A percentile compares a stretch with the other conserved stretches of the same genome.
phyloP scores from a whole-genome alignment of 2,888 invertebrate species.

The Ochlodes sylvanus region DNA sequence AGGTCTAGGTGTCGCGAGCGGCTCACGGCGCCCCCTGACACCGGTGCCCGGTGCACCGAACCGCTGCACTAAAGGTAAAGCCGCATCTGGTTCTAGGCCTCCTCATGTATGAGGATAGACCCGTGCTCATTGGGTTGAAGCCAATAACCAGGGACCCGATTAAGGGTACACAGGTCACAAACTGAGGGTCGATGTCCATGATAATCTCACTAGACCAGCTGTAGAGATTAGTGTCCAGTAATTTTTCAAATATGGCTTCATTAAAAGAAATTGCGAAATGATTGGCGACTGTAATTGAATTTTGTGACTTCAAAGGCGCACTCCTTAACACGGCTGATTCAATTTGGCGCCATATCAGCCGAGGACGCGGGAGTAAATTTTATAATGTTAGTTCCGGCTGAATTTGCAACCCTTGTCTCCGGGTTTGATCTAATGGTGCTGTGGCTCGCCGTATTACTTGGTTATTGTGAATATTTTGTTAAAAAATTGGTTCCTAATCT shows the following conservation, averaged over 20 bases:
- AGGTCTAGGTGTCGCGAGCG: too few species aligned
- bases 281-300: slow-evolving; percentile 66
- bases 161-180: too few species aligned
- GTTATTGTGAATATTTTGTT: not conserved
- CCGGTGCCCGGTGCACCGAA: too few species aligned
- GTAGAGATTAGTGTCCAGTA: slow-evolving; percentile 14
- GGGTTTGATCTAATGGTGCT: slow-evolving; percentile 67
- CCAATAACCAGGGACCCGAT: too few species aligned
- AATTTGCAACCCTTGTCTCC: slow-evolving; percentile 57
- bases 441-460: not conserved
- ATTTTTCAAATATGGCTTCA: slow-evolving; percentile 24
- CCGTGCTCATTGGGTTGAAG: too few species aligned
- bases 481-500: too few species aligned
- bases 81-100: too few species aligned
- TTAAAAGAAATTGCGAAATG: slow-evolving; percentile 45
- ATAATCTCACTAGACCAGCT: too few species aligned
- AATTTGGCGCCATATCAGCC: slow-evolving; percentile 71
- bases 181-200: too few species aligned
- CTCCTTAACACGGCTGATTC: slow-evolving; percentile 67
- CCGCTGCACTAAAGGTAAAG: too few species aligned
- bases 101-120: too few species aligned
- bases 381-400: slow-evolving; percentile 71
- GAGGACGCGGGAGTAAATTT: slow-evolving; percentile 62
- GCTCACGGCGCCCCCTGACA: too few species aligned
- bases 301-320: slow-evolving; percentile 60